A percentile compares a stretch with the other conserved stretches of the same genome.
Evolutionary conservation across 2,797 vertebrate genomes (phyloP).

Genomic region (Chanos chanos): DNA sequence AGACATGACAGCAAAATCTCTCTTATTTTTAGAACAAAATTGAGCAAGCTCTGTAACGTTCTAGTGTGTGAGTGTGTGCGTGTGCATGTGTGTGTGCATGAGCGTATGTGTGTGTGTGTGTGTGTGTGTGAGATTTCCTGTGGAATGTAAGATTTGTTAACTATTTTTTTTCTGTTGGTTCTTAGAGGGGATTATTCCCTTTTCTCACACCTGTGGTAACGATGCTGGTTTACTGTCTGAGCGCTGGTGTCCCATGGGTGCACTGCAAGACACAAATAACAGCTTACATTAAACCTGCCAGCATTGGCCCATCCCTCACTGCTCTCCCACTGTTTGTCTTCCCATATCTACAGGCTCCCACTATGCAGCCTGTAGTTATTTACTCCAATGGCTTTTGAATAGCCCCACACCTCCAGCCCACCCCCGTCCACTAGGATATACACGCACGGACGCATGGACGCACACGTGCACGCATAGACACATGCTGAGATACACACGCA

Average conservation of each 20-base stretch:
- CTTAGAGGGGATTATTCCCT: slow-evolving; percentile 16
- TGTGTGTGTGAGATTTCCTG: no score
- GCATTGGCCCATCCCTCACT: not conserved
- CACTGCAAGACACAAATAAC: slow-evolving; percentile 10
- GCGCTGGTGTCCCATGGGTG: slow-evolving; percentile 18
- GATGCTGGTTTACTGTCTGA: slow-evolving; percentile 14
- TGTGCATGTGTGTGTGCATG: no score
- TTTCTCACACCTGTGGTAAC: slow-evolving; percentile 16
- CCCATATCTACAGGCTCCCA: slow-evolving; percentile 1
- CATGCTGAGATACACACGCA: not conserved
- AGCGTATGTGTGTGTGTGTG: no score
- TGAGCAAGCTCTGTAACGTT: slow-evolving; percentile 7
- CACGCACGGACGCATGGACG: no score
- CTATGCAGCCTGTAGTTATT: not conserved
- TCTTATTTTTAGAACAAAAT: slow-evolving; percentile 22
- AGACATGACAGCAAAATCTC: slow-evolving; percentile 32
- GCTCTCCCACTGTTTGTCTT: slow-evolving; percentile 1
- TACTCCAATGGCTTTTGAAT: slow-evolving; percentile 19
- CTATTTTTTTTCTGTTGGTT: slow-evolving; percentile 20
- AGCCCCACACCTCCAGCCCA: no score
- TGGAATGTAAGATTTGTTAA: slow-evolving; percentile 29
- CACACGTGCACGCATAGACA: no score
- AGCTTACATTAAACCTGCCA: slow-evolving; percentile 7
- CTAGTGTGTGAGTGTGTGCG: slow-evolving; percentile 13
- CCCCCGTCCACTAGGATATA: no score